A percentile compares a stretch with the other conserved stretches of the same genome.
Evolutionary conservation across 2,888 invertebrate genomes (phyloP).

Genomic region (Neoascia interrupta): DNA sequence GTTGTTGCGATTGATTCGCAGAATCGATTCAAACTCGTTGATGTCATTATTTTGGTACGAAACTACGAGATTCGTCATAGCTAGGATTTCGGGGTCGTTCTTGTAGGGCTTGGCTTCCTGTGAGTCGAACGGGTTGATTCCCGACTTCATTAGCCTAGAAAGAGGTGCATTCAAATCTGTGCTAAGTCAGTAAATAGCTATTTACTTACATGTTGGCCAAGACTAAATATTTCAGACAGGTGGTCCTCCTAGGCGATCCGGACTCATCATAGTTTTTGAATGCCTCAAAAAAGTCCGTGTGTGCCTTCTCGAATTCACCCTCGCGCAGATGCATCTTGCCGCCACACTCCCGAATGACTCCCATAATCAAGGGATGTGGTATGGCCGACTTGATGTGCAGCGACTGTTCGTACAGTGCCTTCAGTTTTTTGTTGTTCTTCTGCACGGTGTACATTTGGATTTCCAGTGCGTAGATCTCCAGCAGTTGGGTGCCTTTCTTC

Average conservation of each 20-base stretch:
- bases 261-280: slow-evolving; percentile 99
- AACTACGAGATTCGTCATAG: slow-evolving; percentile 98
- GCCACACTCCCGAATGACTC: slow-evolving; percentile 99
- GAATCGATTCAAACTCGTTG: slow-evolving; percentile 97
- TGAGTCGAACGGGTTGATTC: slow-evolving; percentile 99
- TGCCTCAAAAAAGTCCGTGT: slow-evolving; percentile 99
- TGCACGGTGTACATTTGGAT: slow-evolving; percentile 99
- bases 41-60: slow-evolving; percentile 99
- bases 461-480: slow-evolving; percentile 99
- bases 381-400: slow-evolving; percentile 99
- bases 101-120: slow-evolving; percentile 99
- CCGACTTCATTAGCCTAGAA: slow-evolving; percentile 97
- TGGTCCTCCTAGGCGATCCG: slow-evolving; percentile 96
- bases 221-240: slow-evolving; percentile 98
- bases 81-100: slow-evolving; percentile 99
- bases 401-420: slow-evolving; percentile 98
- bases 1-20: slow-evolving; percentile 94
- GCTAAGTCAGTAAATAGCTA: background rate
- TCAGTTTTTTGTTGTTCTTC: slow-evolving; percentile 99
- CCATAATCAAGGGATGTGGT: slow-evolving; percentile 99
- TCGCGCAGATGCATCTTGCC: slow-evolving; percentile 99
- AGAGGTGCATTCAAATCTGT: background rate
- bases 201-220: slow-evolving; percentile 98
- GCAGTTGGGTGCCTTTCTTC: slow-evolving; percentile 97
- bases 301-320: slow-evolving; percentile 99